Base-by-base conservation (phyloP, 2,113 vertebrate species). In the Eublepharis macularius region DNA sequence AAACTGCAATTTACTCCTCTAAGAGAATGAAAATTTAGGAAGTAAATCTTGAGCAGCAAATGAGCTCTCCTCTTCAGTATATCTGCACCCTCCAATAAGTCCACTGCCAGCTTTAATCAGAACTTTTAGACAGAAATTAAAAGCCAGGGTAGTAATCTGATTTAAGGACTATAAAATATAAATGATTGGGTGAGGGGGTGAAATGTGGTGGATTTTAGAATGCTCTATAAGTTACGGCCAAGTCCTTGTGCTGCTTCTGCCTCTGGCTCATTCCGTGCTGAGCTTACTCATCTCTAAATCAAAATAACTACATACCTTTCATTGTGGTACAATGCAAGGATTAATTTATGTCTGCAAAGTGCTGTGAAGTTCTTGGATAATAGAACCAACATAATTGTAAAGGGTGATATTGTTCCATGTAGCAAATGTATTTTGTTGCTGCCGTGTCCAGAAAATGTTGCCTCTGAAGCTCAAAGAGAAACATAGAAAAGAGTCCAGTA, bases 261-360 rank as follows among this genome's bases (percentile, higher is more conserved):
- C n/a, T 49, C 0, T 1, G 57, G 16, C 17, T 66, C 65, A 24
- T 2, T 0, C 0, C 0, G 1, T 80, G 36, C 12, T 80, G 24
- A 83, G 36, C 16, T 86, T 1, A 0, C 72, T 69, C 54, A 43
- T 13, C 39, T 29, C 45, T 73, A 63, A 68, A 21, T 47, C 76
- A 79, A 49, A 79, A 65, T 69, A 69, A 63, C 57, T 88, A 83
- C 24, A 29, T 68, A 49, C 76, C 51, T 81, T n/a, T 29, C 0
- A 0, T 54, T 43, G 66, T 60, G 0, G 12, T 26, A n/a, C 51
- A 29, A 32, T 19, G 29, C 41, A 14, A 74, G 39, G 4, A 43
- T 63, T 76, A 70, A 73, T 65, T 77, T 72, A 47, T 76, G 51
- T 81, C 81, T 60, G 60, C 49, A 54, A 10, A 24, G 26, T 81